Percentiles rank a stretch among this genome's conserved stretches.
Conservation (phyloP, 2,113 vertebrate genomes). For the Burhinus oedicnemus region DNA sequence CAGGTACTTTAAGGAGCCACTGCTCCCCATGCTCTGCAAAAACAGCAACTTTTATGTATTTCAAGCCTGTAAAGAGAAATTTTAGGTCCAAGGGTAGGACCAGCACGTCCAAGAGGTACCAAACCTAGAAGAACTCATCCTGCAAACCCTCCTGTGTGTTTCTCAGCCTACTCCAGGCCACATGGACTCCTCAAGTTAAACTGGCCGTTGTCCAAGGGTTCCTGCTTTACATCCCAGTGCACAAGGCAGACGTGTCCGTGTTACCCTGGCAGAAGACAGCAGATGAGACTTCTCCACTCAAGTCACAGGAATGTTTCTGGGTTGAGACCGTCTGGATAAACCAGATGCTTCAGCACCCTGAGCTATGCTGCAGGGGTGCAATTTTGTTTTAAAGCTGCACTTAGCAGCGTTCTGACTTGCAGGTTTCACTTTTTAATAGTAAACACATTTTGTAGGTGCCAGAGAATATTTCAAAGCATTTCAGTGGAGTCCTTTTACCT, state of each 20-base stretch:
- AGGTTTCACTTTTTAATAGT: conserved; percentile 65
- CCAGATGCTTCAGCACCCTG: conserved; percentile 11
- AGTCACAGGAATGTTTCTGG: conserved; percentile 12
- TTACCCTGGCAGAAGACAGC: neutral
- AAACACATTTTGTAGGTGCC: conserved; percentile 64
- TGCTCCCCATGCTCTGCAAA: neutral
- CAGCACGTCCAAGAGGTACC: neutral
- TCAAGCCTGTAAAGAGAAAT: neutral
- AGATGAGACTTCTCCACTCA: neutral
- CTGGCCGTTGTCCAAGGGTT: accelerated
- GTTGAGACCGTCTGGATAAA: conserved; percentile 6
- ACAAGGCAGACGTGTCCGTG: accelerated
- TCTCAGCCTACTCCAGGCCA: neutral
- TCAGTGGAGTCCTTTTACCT: conserved; percentile 62
- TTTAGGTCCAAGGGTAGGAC: neutral
- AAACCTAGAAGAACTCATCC: neutral
- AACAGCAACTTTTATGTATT: neutral
- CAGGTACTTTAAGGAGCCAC: neutral
- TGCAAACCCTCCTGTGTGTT: neutral
- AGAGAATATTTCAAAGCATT: conserved; percentile 66
- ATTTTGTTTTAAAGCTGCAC: conserved; percentile 48
- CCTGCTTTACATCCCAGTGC: neutral
- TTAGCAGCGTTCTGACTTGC: conserved; percentile 55
- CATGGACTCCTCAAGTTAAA: no score
- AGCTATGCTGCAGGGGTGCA: conserved; percentile 24